Evolutionary conservation across 2,113 vertebrate species (phyloP).

Genomic region (Chunga burmeisteri): DNA sequence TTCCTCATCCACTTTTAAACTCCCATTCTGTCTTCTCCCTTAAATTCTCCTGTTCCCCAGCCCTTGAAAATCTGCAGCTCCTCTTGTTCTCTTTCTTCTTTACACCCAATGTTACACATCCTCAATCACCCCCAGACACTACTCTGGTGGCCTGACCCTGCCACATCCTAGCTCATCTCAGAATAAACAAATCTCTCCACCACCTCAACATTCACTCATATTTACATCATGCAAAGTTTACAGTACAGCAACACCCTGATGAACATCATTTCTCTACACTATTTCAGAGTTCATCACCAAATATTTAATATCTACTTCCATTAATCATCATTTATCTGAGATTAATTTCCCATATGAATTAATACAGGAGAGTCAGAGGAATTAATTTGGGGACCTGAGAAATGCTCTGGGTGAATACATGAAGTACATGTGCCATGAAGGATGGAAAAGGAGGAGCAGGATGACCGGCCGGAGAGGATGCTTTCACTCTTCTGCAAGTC

Average conservation of each 20-base stretch:
- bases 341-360: neutral
- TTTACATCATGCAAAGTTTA: neutral
- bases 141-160: neutral
- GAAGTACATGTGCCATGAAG: rapidly evolving
- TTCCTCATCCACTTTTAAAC: neutral
- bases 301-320: neutral
- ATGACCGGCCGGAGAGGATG: neutral
- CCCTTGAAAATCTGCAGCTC: neutral
- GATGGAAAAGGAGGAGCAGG: neutral
- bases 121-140: neutral
- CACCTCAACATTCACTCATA: neutral
- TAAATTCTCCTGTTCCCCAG: neutral
- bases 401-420: rapidly evolving
- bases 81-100: neutral
- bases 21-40: neutral
- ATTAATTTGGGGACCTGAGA: neutral
- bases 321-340: neutral
- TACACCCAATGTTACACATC: neutral
- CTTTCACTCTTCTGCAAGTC: neutral
- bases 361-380: neutral
- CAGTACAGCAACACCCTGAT: neutral
- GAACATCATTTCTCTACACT: neutral
- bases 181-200: neutral
- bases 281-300: neutral
- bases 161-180: neutral